Evolutionary conservation across 2,888 invertebrate genomes (phyloP), one percentile per base, ranked within the genome.

Genomic region (Crossocerus cetratus): DNA sequence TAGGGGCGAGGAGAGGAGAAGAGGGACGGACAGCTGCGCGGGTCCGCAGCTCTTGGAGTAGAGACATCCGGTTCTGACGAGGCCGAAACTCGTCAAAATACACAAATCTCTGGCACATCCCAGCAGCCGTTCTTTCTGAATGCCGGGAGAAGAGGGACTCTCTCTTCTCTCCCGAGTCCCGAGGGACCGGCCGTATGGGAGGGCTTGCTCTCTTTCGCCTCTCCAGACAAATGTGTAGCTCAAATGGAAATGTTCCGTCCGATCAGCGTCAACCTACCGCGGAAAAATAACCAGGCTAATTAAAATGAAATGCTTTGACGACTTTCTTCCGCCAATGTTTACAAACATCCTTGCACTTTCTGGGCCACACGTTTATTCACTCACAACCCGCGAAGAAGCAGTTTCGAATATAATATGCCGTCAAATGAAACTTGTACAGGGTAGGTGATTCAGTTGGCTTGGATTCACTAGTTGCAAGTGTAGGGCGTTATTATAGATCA

Each of bases 11-110:
- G 61, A 45, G 32, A 32, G 11, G 32, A 59, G 64, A 16, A 20
- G 66, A 69, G 71, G 57, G 69, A 67, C 79, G 72, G 82, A 87
- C 88, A 88, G 87, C 87, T 88, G 88, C 87, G 82, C 81, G 82
- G 83, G 81, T 81, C 82, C 79, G 85, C 83, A 72, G 80, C 81
- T 83, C 80, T 79, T 70, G 65, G 84, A 87, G 86, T 84, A 82
- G 86, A 87, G 85, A 87, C 89, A 88, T 88, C 87, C 88, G 88
- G 87, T 82, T 74, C 78, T 75, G 82, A 82, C 80, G 84, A 88
- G 82, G 79, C 78, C 81, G 75, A 85, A 86, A 86, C 85, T 87
- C 86, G 86, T 89, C 86, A 88, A 89, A 89, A 89, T 88, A 89
- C 86, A 89, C 89, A 88, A 88, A 88, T 87, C 85, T 83, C 77